Evolutionary conservation across 2,113 vertebrate genomes (phyloP), one percentile per base, ranked within the genome.

Genomic region (Ictalurus furcatus): DNA sequence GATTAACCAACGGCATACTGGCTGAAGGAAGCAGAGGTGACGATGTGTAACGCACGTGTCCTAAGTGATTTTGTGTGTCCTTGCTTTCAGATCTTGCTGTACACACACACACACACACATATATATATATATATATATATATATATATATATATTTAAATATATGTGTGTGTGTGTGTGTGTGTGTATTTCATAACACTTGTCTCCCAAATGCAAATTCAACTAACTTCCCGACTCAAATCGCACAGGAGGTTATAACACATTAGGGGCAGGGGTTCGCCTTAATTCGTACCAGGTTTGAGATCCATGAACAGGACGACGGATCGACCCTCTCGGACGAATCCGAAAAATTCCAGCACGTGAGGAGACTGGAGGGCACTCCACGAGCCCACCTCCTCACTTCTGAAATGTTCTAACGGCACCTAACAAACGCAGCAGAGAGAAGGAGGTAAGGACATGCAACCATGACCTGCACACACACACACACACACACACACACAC

Each of bases 321-420:
- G 96, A 96, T 0, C 94, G 96, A 1, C 98, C 98, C 90, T 99
- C 97, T 91, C 97, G 96, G 93, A 99, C 96, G 4, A 97, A 97
- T 2, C 98, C 98, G 0, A 98, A 99, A 84, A 99, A 92, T 82
- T 98, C 97, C 90, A 99, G 96, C 25, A 99, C 96, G 54, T 94
- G 95, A 91, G 97, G 97, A 58, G 97, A 97, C 13, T 92, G 95
- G 90, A 98, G 82, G 30, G 95, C 94, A 88, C 97, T 97, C 93
- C 97, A 99, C 21, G 97, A 96, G 79, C 97, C 96, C 91, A 99
- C 95, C 94, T 99, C 98, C 94, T 98, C 97, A 0, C 96, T 96
- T 88, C 93, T 96, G 92, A 99, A 99, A 71, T 93, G 96, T 85
- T 96, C 95, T 0, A 97, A 85, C 14, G 95, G 94, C 13, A 99